A percentile compares a stretch with the other conserved stretches of the same genome.
Evolutionary conservation across 1,140 invertebrate species (phyloP).

Genomic region (Amphibalanus amphitrite): DNA sequence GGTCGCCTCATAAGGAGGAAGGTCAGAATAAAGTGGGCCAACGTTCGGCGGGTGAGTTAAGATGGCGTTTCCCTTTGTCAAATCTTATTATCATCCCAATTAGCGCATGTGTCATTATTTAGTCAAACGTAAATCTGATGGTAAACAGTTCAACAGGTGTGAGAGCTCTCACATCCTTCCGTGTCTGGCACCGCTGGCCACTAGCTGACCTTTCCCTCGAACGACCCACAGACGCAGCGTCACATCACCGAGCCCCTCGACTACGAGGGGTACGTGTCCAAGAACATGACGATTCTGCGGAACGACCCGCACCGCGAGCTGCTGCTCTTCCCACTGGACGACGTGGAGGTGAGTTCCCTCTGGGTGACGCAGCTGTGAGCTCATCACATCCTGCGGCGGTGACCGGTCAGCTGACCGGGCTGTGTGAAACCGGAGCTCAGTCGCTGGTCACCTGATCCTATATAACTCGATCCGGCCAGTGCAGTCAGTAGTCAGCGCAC

Average conservation of each 20-base stretch:
- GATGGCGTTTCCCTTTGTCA: background rate
- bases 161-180: background rate
- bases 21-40: too few species aligned
- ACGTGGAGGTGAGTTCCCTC: slow-evolving; percentile 43
- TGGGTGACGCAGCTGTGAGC: too few species aligned
- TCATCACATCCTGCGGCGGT: too few species aligned
- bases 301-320: slow-evolving; percentile 84
- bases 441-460: too few species aligned
- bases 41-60: too few species aligned
- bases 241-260: slow-evolving; percentile 65
- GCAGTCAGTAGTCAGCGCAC: too few species aligned
- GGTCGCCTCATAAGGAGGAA: too few species aligned
- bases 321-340: slow-evolving; percentile 72
- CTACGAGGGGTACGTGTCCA: slow-evolving; percentile 71
- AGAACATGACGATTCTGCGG: slow-evolving; percentile 75
- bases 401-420: too few species aligned
- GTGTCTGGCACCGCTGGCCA: background rate
- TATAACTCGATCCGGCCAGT: too few species aligned
- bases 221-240: slow-evolving; percentile 48
- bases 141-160: background rate
- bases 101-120: background rate
- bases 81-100: background rate
- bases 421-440: too few species aligned
- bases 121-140: background rate
- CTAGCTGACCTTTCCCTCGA: background rate